Percentiles rank a stretch among this genome's conserved stretches.
Conservation (phyloP, 2,888 invertebrate genomes). For the Lagria hirta region DNA sequence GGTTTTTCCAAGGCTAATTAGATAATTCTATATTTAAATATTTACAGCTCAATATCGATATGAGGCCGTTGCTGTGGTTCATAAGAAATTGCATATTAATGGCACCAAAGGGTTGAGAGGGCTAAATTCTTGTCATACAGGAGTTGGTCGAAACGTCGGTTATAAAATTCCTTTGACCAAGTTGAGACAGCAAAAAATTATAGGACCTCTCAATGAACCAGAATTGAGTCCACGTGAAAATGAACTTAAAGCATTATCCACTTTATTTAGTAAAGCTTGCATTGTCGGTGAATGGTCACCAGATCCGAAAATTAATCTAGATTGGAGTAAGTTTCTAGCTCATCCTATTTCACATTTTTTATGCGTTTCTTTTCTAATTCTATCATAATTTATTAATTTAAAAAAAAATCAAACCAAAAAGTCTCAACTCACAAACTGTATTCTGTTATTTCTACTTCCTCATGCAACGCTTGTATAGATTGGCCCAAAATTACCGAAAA, state of each 20-base stretch:
- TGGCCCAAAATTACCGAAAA: too few species aligned
- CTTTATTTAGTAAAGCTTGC: slow-evolving; percentile 80
- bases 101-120: slow-evolving; percentile 70
- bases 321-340: slow-evolving; percentile 67
- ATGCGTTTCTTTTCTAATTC: too few species aligned
- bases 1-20: slow-evolving; percentile 26
- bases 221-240: slow-evolving; percentile 73
- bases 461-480: too few species aligned
- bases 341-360: too few species aligned
- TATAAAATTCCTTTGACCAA: slow-evolving; percentile 81
- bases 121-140: slow-evolving; percentile 83
- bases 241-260: slow-evolving; percentile 77
- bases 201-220: slow-evolving; percentile 69
- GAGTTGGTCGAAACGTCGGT: slow-evolving; percentile 84
- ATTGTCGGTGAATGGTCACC: slow-evolving; percentile 84
- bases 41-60: slow-evolving; percentile 74
- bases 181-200: slow-evolving; percentile 69
- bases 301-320: slow-evolving; percentile 68
- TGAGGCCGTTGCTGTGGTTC: slow-evolving; percentile 78
- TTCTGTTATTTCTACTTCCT: too few species aligned
- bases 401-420: too few species aligned
- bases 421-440: too few species aligned
- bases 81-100: slow-evolving; percentile 71
- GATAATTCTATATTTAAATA: slow-evolving; percentile 12
- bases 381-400: too few species aligned